Evolutionary conservation across 2,888 invertebrate genomes (phyloP).

Genomic region (Lasioglossum figueresi): DNA sequence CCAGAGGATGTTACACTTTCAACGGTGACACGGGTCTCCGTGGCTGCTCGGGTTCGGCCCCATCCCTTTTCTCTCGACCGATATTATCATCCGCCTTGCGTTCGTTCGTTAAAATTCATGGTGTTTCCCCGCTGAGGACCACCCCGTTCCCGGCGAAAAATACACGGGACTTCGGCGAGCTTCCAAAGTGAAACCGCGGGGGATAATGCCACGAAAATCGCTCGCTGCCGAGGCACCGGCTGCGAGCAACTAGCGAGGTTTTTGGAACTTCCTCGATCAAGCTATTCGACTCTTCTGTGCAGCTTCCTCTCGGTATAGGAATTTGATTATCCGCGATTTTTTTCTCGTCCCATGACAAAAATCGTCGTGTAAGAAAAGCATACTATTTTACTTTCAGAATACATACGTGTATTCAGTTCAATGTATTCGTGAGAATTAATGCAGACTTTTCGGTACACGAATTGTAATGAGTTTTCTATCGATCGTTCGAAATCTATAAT

Average conservation of each 20-base stretch:
- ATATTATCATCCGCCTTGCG: slow-evolving; percentile 51
- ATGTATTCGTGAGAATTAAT: neutral
- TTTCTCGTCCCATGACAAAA: neutral
- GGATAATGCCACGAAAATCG: slow-evolving; percentile 6
- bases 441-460: neutral
- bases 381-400: neutral
- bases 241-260: neutral
- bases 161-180: neutral
- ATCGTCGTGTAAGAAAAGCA: neutral
- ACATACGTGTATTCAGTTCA: too few species aligned
- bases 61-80: slow-evolving; percentile 1
- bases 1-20: slow-evolving; percentile 44
- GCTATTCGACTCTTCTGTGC: neutral
- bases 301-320: neutral
- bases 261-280: neutral
- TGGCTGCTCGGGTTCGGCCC: slow-evolving; percentile 4
- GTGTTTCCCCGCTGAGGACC: slow-evolving; percentile 40
- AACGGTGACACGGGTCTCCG: slow-evolving; percentile 51
- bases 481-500: neutral
- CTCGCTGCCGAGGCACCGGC: neutral
- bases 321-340: neutral
- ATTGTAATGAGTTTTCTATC: neutral
- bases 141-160: slow-evolving; percentile 25
- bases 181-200: slow-evolving; percentile 12
- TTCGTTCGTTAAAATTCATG: slow-evolving; percentile 60